Evolutionary conservation across 2,797 vertebrate species (phyloP).

Genomic region (Poecilia picta): DNA sequence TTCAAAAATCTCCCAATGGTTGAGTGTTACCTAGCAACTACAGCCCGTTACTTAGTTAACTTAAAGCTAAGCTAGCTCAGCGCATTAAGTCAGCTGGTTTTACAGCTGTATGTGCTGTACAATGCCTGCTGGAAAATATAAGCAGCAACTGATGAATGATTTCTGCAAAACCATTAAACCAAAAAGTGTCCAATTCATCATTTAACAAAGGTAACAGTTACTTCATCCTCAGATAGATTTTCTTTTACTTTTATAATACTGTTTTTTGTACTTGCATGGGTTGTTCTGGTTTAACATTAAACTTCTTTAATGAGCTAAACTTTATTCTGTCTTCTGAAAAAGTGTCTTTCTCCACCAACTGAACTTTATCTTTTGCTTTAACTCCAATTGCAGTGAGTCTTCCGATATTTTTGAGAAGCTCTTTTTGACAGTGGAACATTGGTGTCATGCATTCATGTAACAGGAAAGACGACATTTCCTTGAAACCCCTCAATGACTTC

Average conservation of each 20-base stretch:
- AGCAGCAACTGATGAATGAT: too few species aligned
- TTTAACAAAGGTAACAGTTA: neutral
- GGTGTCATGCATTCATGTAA: constrained; percentile 18
- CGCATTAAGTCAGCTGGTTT: too few species aligned
- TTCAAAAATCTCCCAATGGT: too few species aligned
- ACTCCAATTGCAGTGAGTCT: neutral
- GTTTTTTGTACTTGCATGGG: neutral
- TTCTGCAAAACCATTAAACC: too few species aligned
- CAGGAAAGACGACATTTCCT: neutral
- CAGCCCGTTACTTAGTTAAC: too few species aligned
- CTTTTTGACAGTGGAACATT: constrained; percentile 21
- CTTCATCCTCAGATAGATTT: neutral
- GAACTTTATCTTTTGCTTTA: neutral
- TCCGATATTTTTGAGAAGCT: neutral
- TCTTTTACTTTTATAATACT: neutral
- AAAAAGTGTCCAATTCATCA: neutral
- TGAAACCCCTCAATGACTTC: constrained; percentile 5
- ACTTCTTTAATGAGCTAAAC: neutral
- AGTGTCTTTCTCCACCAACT: neutral
- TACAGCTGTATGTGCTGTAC: too few species aligned
- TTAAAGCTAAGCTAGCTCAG: too few species aligned
- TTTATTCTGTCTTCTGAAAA: neutral
- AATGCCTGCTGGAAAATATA: too few species aligned
- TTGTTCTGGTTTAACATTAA: neutral
- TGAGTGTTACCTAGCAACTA: too few species aligned